These are phyloP conservation scores for Bombyx mandarina DNA, from an alignment of 1,140 invertebrate genomes.

Conservation along the genomic window DNA sequence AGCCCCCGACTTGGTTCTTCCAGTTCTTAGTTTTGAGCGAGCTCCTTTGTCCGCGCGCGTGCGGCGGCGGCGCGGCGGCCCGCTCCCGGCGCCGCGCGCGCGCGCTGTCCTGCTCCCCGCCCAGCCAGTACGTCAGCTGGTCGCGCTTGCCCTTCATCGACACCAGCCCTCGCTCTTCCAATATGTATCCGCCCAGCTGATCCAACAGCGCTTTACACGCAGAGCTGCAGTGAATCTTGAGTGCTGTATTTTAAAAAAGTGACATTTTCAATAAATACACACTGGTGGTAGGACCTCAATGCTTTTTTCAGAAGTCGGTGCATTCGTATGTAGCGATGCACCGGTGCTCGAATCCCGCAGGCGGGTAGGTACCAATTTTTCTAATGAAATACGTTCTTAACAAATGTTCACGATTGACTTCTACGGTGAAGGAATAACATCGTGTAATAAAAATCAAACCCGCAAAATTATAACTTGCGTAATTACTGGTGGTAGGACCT, in stretches of 20 bases:
- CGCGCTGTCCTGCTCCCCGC: conserved; percentile 79
- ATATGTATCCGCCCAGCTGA: conserved; percentile 87
- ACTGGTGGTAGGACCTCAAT: neutral
- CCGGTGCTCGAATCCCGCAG: too few species aligned
- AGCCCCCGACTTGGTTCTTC: conserved; percentile 49
- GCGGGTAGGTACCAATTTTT: too few species aligned
- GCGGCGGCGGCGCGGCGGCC: conserved; percentile 41
- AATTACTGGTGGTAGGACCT: too few species aligned
- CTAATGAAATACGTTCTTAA: too few species aligned
- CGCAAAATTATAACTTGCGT: too few species aligned
- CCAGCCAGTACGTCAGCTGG: conserved; percentile 88
- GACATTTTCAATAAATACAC: conserved; percentile 1
- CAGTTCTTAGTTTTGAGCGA: conserved; percentile 74
- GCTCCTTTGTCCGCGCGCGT: conserved; percentile 71
- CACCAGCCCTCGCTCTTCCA: conserved; percentile 84
- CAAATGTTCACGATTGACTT: too few species aligned
- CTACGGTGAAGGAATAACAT: too few species aligned
- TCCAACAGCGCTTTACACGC: conserved; percentile 88
- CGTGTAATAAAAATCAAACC: too few species aligned
- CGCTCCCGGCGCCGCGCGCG: conserved; percentile 70
- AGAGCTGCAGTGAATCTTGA: conserved; percentile 92
- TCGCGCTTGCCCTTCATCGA: conserved; percentile 91
- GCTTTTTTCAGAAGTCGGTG: neutral
- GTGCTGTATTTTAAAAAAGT: conserved; percentile 63
- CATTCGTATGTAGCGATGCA: too few species aligned